phyloP scores from a whole-genome alignment of 2,888 invertebrate genomes.

The Hemaris fuciformis region DNA sequence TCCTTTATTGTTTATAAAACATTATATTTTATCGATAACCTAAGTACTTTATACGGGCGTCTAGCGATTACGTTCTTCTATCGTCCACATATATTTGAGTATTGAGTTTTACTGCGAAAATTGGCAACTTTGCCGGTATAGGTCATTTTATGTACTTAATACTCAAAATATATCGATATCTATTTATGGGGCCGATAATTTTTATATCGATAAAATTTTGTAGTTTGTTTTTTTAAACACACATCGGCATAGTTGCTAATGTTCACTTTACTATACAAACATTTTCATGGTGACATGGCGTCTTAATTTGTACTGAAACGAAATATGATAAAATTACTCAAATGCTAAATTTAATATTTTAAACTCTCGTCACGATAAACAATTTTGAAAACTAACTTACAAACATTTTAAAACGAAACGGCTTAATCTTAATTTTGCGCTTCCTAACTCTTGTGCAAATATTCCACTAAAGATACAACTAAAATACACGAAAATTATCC shows the following conservation, averaged over 20 bases:
- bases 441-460: not conserved
- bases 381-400: not conserved
- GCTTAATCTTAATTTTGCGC: not conserved
- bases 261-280: not conserved
- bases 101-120: not conserved
- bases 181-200: not conserved
- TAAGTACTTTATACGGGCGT: constrained; percentile 14
- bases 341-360: not conserved
- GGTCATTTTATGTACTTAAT: not conserved
- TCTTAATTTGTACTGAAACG: not conserved
- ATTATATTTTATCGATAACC: constrained; percentile 11
- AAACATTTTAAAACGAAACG: not conserved
- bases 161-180: not conserved
- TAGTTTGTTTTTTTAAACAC: too few relatives aligned
- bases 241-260: not conserved
- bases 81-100: constrained; percentile 11
- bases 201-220: too few relatives aligned
- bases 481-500: not conserved
- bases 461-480: not conserved
- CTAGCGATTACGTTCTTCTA: constrained; percentile 10
- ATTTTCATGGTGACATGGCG: not conserved
- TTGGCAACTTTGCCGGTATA: not conserved
- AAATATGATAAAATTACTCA: not conserved
- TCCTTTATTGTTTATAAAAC: not conserved
- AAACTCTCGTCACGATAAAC: not conserved